Conservation (phyloP, 1,140 invertebrate species). For the Dryas iulia region DNA sequence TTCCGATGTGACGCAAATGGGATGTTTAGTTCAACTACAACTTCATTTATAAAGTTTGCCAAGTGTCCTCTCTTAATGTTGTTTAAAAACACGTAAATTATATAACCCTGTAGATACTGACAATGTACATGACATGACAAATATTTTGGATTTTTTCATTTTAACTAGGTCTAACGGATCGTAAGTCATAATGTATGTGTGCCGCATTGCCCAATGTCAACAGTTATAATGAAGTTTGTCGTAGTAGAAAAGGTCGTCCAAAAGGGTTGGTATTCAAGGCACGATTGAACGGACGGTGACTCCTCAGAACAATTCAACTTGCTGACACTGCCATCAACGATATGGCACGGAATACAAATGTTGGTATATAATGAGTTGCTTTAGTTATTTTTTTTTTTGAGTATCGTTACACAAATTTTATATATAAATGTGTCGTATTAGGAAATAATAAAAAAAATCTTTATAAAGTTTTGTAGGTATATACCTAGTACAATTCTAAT, state of each 20-base stretch:
- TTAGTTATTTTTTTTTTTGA: no score
- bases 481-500: no score
- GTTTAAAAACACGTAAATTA: no score
- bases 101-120: no score
- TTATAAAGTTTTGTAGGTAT: no score
- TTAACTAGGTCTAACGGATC: constrained; percentile 59
- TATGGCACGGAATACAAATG: constrained; percentile 68
- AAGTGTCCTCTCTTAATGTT: constrained; percentile 38
- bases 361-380: constrained; percentile 47
- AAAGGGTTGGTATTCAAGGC: constrained; percentile 61
- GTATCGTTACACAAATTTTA: no score
- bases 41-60: constrained; percentile 13
- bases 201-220: constrained; percentile 59
- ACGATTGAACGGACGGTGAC: constrained; percentile 68
- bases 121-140: constrained; percentile 48
- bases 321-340: constrained; percentile 47
- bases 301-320: constrained; percentile 59
- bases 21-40: constrained; percentile 53
- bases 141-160: neutral
- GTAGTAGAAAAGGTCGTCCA: constrained; percentile 37
- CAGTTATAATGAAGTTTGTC: constrained; percentile 55
- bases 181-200: constrained; percentile 55
- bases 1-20: constrained; percentile 71
- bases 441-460: neutral
- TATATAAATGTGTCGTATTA: neutral